Evolutionary conservation across 2,888 invertebrate species (phyloP).

Genomic region (Lomographa bimaculata): DNA sequence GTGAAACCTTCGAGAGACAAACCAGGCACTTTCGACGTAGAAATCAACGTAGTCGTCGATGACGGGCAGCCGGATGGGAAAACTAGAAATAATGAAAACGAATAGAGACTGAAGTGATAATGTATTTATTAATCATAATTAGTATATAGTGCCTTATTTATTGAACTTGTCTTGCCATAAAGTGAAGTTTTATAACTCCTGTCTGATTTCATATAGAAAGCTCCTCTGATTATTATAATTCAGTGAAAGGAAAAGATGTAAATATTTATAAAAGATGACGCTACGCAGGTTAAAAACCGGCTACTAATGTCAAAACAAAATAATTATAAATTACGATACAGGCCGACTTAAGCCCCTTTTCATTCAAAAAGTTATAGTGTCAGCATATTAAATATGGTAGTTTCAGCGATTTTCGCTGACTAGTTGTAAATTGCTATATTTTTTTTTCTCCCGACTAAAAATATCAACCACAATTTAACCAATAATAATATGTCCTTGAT

Average conservation of each 20-base stretch:
- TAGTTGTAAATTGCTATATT: too few relatives aligned
- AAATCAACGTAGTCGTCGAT: constrained; percentile 70
- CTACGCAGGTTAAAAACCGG: too few relatives aligned
- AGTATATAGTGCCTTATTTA: constrained; percentile 35
- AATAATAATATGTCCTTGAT: too few relatives aligned
- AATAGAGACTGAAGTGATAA: constrained; percentile 30
- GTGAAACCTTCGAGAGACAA: constrained; percentile 65
- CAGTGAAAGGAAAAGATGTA: constrained; percentile 25
- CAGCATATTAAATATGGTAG: too few relatives aligned
- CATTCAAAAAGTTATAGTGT: too few relatives aligned
- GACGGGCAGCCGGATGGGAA: constrained; percentile 67
- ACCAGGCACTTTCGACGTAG: constrained; percentile 71
- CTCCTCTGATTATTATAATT: constrained; percentile 3
- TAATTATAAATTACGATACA: too few relatives aligned
- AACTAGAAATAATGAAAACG: constrained; percentile 44
- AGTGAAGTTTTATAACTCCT: constrained; percentile 48
- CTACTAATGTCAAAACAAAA: too few relatives aligned
- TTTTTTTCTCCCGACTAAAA: too few relatives aligned
- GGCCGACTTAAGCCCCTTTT: too few relatives aligned
- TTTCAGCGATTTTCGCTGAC: too few relatives aligned
- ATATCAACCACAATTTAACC: too few relatives aligned
- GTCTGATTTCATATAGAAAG: constrained; percentile 23
- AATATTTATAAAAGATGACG: too few relatives aligned
- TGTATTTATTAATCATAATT: constrained; percentile 43
- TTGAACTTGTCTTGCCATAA: constrained; percentile 75